Evolutionary conservation across 2,113 vertebrate species (phyloP).

Genomic region (Aepyceros melampus): DNA sequence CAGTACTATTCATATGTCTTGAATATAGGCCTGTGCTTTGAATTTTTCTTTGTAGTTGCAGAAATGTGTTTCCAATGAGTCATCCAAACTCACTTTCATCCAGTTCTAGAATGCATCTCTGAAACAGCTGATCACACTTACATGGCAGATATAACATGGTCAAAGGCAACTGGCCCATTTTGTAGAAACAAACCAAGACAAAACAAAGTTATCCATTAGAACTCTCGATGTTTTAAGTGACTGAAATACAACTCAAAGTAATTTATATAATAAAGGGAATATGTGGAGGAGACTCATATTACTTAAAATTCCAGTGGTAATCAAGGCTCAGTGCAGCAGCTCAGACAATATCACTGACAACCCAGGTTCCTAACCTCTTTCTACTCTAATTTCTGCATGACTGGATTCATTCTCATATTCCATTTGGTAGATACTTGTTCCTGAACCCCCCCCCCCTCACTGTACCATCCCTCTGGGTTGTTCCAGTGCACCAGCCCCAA

Average conservation of each 20-base stretch:
- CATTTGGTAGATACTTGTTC: background rate
- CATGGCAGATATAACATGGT: background rate
- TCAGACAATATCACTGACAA: background rate
- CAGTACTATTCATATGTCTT: background rate
- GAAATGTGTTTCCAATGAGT: background rate
- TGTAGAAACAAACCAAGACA: background rate
- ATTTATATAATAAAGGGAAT: background rate
- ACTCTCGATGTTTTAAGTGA: background rate
- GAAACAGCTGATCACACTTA: background rate
- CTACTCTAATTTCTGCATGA: background rate
- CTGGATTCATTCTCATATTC: background rate
- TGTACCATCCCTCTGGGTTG: too few relatives aligned
- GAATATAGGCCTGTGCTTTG: background rate
- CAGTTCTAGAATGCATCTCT: background rate
- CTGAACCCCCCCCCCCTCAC: too few relatives aligned
- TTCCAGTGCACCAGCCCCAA: too few relatives aligned
- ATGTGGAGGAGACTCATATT: background rate
- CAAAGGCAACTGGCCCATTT: background rate
- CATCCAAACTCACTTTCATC: conserved; percentile 14
- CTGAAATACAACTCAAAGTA: background rate
- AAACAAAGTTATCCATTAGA: background rate
- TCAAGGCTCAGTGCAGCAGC: background rate
- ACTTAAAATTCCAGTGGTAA: conserved; percentile 12
- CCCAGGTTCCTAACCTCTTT: background rate
- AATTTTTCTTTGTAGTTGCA: background rate